A percentile compares a stretch with the other conserved stretches of the same genome.
Conservation (phyloP, 2,113 vertebrate species). For the Alligator sinensis region DNA sequence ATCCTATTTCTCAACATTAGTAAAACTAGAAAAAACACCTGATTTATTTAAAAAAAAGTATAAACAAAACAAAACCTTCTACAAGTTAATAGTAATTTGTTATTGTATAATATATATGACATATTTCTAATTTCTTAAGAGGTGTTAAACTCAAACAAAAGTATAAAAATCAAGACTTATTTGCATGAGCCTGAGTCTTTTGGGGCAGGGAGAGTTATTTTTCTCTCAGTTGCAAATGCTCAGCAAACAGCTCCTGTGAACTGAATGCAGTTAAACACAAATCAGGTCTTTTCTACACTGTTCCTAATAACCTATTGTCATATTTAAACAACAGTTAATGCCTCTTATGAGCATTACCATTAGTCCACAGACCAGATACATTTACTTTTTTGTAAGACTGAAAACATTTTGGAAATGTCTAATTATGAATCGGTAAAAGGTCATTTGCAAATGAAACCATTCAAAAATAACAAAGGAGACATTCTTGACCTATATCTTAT, state of each 20-base stretch:
- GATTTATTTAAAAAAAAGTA: background rate
- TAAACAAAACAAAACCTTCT: too few species aligned
- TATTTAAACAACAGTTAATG: background rate
- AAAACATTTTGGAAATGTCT: conserved; percentile 35
- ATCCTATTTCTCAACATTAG: background rate
- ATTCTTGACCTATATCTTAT: background rate
- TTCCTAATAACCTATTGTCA: background rate
- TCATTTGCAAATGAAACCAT: conserved; percentile 46
- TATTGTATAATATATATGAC: background rate
- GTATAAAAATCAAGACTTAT: background rate
- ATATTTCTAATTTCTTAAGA: too few species aligned
- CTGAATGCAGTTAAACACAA: background rate
- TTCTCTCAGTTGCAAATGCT: background rate
- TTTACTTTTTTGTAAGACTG: background rate
- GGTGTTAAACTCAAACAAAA: background rate
- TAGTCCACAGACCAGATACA: background rate
- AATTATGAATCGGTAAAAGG: conserved; percentile 55
- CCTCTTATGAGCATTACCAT: background rate
- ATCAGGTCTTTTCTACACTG: background rate
- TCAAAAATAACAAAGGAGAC: background rate
- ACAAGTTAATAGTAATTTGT: background rate
- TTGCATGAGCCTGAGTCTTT: background rate
- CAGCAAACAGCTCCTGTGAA: background rate
- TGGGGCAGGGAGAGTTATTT: background rate
- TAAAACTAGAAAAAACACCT: background rate